Evolutionary conservation across 2,888 invertebrate genomes (phyloP).

Genomic region (Ceramica pisi): DNA sequence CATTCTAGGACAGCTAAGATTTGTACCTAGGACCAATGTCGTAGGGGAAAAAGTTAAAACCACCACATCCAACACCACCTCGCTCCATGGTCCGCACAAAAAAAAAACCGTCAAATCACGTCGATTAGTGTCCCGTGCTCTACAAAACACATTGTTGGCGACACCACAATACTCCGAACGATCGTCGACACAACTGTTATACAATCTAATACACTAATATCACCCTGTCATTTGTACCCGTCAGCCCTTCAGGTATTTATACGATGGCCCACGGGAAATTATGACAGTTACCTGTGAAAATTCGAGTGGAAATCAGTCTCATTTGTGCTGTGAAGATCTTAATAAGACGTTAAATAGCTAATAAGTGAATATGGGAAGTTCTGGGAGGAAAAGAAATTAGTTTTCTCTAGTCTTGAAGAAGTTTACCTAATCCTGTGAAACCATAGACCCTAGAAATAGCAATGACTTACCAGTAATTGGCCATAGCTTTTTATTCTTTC

Average conservation of each 20-base stretch:
- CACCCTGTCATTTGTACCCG: conserved; percentile 81
- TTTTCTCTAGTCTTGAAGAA: neutral
- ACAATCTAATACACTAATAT: conserved; percentile 84
- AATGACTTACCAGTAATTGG: neutral
- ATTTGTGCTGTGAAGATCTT: conserved; percentile 24
- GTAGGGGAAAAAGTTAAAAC: neutral
- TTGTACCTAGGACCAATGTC: too few species aligned
- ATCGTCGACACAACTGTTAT: conserved; percentile 79
- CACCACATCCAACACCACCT: conserved; percentile 65
- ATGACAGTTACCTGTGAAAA: conserved; percentile 82
- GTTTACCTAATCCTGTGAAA: neutral
- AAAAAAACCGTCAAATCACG: conserved; percentile 88
- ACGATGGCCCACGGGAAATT: conserved; percentile 72
- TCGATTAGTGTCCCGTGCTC: conserved; percentile 88
- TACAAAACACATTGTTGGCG: conserved; percentile 85
- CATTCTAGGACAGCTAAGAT: too few species aligned
- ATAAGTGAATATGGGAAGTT: conserved; percentile 15
- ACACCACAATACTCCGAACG: conserved; percentile 82
- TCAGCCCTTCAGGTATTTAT: conserved; percentile 85
- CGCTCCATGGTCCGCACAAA: conserved; percentile 68
- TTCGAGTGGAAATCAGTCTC: conserved; percentile 73
- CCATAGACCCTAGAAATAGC: neutral
- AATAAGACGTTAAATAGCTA: conserved; percentile 1
- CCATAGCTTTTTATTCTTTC: too few species aligned
- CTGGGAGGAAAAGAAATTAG: neutral